Evolutionary conservation across 1,140 invertebrate genomes (phyloP).

Genomic region (Heliconius hermathena): DNA sequence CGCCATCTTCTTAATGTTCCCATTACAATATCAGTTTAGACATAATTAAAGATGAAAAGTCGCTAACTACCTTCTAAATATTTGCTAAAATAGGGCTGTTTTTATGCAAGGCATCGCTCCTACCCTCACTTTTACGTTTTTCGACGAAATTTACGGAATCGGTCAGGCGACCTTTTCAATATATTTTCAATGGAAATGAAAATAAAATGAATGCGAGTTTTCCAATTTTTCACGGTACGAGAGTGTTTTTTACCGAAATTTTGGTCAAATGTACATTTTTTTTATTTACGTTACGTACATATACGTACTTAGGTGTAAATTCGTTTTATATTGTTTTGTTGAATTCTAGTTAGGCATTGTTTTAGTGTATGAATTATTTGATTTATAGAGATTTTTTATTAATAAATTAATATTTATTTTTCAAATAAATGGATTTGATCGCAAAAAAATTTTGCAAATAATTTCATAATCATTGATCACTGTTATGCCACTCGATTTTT

Average conservation of each 20-base stretch:
- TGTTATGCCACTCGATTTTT: too few relatives aligned
- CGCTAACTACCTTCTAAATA: slow-evolving; percentile 18
- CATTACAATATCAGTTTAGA: background rate
- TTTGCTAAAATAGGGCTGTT: slow-evolving; percentile 21
- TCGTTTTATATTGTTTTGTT: background rate
- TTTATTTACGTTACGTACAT: background rate
- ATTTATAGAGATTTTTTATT: background rate
- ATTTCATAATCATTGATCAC: too few relatives aligned
- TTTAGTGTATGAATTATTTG: background rate
- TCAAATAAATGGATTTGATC: background rate
- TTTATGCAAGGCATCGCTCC: slow-evolving; percentile 21
- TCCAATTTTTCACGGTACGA: slow-evolving; percentile 10
- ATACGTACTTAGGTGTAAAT: background rate
- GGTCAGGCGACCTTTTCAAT: slow-evolving; percentile 20
- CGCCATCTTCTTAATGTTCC: background rate
- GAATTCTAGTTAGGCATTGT: background rate
- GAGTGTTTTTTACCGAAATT: slow-evolving; percentile 5
- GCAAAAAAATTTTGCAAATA: too few relatives aligned
- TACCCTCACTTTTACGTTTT: background rate
- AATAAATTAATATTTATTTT: background rate
- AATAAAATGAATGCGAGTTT: slow-evolving; percentile 16
- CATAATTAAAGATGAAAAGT: background rate
- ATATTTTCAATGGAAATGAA: slow-evolving; percentile 19
- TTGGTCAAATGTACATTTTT: background rate
- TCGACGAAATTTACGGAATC: slow-evolving; percentile 20